Percentiles rank a stretch among this genome's conserved stretches.
Evolutionary conservation across 2,888 invertebrate species (phyloP).

Genomic region (Trimorus sp.): DNA sequence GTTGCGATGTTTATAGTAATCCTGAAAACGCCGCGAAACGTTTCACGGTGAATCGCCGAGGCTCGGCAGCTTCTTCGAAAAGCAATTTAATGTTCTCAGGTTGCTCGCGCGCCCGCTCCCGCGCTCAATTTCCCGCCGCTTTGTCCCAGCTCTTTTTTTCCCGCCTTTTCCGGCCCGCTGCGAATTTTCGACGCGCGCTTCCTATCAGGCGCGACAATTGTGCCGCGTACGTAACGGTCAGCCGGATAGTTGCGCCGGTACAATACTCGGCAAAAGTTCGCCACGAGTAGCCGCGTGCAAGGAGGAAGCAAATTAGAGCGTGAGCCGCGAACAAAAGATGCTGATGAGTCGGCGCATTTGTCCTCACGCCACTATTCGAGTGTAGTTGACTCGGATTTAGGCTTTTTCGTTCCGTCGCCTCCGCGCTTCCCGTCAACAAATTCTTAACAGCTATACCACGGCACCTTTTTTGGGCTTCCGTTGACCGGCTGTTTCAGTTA

Average conservation of each 20-base stretch:
- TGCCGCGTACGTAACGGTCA: constrained; percentile 50
- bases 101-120: constrained; percentile 29
- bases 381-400: too few relatives aligned
- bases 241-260: constrained; percentile 42
- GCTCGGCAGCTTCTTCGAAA: constrained; percentile 58
- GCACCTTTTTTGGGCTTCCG: too few relatives aligned
- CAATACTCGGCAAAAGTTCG: constrained; percentile 46
- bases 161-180: constrained; percentile 33
- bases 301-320: constrained; percentile 52
- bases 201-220: constrained; percentile 42
- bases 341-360: constrained; percentile 33
- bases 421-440: too few relatives aligned
- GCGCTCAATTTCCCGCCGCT: neutral
- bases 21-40: constrained; percentile 68
- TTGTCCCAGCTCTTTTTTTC: constrained; percentile 3
- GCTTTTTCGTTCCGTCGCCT: too few relatives aligned
- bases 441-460: too few relatives aligned
- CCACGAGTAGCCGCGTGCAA: constrained; percentile 13
- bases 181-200: constrained; percentile 26
- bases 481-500: too few relatives aligned
- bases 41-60: constrained; percentile 58
- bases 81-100: constrained; percentile 61
- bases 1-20: constrained; percentile 75
- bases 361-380: neutral
- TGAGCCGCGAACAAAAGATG: constrained; percentile 51